Percentiles rank a stretch among this genome's conserved stretches.
These are phyloP conservation scores for Sparus aurata DNA, from an alignment of 2,797 vertebrate species.

Conservation along the genomic window DNA sequence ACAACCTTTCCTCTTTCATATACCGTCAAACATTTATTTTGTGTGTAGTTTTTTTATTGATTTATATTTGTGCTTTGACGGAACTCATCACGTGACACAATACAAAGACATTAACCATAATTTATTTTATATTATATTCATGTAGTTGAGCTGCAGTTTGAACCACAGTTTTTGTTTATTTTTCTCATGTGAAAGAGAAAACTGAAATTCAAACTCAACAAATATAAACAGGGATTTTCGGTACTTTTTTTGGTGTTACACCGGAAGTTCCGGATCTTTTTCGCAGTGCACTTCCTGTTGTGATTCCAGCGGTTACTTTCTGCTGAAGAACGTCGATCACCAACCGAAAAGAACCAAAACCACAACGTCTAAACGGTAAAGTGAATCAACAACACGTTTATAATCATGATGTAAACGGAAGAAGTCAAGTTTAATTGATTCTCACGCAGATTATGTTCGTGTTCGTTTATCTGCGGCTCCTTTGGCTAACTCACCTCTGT, in stretches of 20 bases:
- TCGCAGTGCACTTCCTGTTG: conserved; percentile 17
- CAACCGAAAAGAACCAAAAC: fast-evolving
- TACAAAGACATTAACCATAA: too few species aligned
- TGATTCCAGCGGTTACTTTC: fast-evolving
- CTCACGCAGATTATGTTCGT: fast-evolving
- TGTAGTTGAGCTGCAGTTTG: too few species aligned
- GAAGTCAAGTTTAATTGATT: background rate
- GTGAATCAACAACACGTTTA: fast-evolving
- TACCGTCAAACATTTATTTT: too few species aligned
- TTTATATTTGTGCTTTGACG: too few species aligned
- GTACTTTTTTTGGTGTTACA: conserved; percentile 12
- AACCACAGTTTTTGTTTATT: background rate
- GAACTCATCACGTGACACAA: too few species aligned
- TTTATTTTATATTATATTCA: too few species aligned
- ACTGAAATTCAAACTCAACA: too few species aligned
- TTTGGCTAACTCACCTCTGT: background rate
- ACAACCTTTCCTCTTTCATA: too few species aligned
- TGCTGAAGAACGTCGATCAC: fast-evolving
- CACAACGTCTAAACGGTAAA: background rate
- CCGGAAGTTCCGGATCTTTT: conserved; percentile 21
- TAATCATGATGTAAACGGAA: fast-evolving
- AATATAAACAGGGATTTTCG: background rate
- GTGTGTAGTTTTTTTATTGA: too few species aligned
- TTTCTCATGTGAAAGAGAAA: background rate
- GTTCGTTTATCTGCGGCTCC: background rate